These are phyloP conservation scores for Myioborus miniatus DNA, from an alignment of 2,797 vertebrate genomes.

Conservation along the genomic window DNA sequence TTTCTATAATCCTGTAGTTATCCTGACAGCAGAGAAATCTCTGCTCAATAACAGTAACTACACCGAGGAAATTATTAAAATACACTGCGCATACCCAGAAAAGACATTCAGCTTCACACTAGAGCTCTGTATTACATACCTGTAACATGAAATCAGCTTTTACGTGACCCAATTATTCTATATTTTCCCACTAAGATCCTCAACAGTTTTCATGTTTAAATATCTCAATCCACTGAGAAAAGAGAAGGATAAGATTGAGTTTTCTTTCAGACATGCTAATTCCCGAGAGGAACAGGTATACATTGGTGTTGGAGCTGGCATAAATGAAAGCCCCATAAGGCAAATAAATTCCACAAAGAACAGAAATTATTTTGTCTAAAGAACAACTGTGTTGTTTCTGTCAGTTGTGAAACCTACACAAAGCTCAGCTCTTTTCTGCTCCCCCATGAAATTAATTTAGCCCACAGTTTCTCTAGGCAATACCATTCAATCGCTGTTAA, in stretches of 20 bases:
- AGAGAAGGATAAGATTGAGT: neutral
- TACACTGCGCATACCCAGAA: neutral
- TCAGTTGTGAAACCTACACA: neutral
- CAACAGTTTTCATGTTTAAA: neutral
- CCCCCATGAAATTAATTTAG: neutral
- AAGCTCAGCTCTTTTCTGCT: neutral
- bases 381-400: neutral
- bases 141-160: neutral
- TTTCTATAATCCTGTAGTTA: constrained; percentile 30
- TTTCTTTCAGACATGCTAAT: neutral
- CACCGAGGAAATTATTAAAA: neutral
- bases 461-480: neutral
- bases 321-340: neutral
- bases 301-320: neutral
- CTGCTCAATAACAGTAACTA: neutral
- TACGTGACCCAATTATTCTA: neutral
- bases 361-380: neutral
- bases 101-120: neutral
- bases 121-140: neutral
- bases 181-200: neutral
- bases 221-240: neutral
- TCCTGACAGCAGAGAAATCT: neutral
- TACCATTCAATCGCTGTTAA: neutral
- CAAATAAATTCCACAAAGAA: neutral
- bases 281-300: neutral